These are phyloP conservation scores for Lysandra coridon DNA, from an alignment of 2,888 invertebrate species.

Conservation along the genomic window DNA sequence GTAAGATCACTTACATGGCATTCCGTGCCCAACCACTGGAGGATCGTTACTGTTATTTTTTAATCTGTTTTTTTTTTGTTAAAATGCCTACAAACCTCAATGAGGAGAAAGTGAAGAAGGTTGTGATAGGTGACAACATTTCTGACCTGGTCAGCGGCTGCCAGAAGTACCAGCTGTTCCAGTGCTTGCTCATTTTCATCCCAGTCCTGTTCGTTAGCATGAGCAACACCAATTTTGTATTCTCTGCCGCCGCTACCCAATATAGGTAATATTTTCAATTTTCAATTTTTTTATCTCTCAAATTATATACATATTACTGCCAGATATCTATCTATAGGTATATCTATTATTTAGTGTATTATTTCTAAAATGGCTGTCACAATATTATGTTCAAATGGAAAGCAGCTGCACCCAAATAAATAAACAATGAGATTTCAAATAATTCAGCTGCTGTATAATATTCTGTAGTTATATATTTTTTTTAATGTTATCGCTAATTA, in stretches of 20 bases:
- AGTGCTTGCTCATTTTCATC: slow-evolving; percentile 65
- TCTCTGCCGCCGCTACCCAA: slow-evolving; percentile 66
- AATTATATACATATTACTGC: no score
- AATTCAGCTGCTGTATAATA: no score
- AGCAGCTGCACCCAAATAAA: no score
- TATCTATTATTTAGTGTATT: no score
- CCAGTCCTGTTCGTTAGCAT: slow-evolving; percentile 70
- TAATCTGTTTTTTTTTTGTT: not conserved
- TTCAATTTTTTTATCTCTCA: no score
- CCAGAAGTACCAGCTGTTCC: slow-evolving; percentile 67
- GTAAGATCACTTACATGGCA: not conserved
- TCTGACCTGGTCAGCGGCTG: slow-evolving; percentile 58
- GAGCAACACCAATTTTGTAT: slow-evolving; percentile 75
- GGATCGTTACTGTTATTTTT: not conserved
- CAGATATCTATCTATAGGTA: no score
- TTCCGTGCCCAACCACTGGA: not conserved
- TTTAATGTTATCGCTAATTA: no score
- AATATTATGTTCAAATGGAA: no score
- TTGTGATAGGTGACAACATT: slow-evolving; percentile 37
- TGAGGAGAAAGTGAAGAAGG: slow-evolving; percentile 34
- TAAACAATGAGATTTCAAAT: no score
- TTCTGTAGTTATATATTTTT: no score
- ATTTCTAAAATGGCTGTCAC: no score
- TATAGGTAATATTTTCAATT: slow-evolving; percentile 64
- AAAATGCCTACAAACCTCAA: not conserved